Conservation (phyloP, 2,113 vertebrate genomes). For the Colinus virginianus region DNA sequence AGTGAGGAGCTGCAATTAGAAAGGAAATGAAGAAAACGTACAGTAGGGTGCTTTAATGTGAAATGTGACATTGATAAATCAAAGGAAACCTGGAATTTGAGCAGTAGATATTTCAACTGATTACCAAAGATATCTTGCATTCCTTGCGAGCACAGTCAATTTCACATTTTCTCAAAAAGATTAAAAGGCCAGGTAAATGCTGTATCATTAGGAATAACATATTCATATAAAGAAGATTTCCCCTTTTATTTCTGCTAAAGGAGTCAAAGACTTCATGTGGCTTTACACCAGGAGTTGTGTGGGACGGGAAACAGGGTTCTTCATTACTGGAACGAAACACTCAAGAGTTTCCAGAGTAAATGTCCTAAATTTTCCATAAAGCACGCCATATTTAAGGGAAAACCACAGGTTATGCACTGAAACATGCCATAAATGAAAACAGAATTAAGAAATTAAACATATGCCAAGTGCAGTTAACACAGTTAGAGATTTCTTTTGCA, state of each 20-base stretch:
- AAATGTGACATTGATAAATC: constrained; percentile 80
- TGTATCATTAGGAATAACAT: constrained; percentile 17
- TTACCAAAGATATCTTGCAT: constrained; percentile 66
- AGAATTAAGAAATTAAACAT: constrained; percentile 48
- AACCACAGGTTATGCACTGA: constrained; percentile 18
- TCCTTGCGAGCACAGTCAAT: constrained; percentile 43
- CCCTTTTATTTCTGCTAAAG: neutral
- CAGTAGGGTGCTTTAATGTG: constrained; percentile 70
- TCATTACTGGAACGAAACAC: constrained; percentile 19
- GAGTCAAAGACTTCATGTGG: neutral
- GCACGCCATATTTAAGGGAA: neutral
- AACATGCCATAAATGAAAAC: constrained; percentile 12
- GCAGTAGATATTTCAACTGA: constrained; percentile 73
- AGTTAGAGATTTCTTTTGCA: neutral
- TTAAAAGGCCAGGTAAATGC: constrained; percentile 23
- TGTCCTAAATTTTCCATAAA: constrained; percentile 20
- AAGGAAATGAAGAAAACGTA: constrained; percentile 80
- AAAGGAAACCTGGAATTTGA: constrained; percentile 78
- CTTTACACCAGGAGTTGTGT: neutral
- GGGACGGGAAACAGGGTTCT: constrained; percentile 14
- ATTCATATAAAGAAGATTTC: neutral
- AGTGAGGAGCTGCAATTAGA: constrained; percentile 73
- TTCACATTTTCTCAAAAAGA: constrained; percentile 57
- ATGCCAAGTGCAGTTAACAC: neutral
- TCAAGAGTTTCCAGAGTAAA: constrained; percentile 18